phyloP scores from a whole-genome alignment of 2,888 invertebrate genomes.

The Nomada ruficornis region DNA sequence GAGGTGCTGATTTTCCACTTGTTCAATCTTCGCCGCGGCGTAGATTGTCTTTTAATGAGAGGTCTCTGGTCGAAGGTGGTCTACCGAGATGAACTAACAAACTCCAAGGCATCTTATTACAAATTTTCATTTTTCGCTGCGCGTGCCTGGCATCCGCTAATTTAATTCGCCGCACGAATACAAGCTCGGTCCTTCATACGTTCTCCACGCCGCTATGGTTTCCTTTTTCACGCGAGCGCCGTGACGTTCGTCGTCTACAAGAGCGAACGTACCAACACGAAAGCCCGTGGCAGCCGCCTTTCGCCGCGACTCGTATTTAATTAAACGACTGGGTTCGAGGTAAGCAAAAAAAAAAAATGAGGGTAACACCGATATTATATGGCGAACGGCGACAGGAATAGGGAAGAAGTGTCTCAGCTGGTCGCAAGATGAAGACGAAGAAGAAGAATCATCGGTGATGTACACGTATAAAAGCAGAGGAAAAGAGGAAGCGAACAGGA shows the following conservation, averaged over 20 bases:
- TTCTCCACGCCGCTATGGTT: not conserved
- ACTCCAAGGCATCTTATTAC: not conserved
- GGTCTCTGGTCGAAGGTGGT: not conserved
- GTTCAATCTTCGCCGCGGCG: too few relatives aligned
- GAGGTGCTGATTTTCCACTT: too few relatives aligned
- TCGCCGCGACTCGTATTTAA: conserved; percentile 59
- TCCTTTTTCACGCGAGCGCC: conserved; percentile 10
- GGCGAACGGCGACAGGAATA: not conserved
- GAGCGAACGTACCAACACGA: conserved; percentile 4
- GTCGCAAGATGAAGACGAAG: conserved; percentile 2
- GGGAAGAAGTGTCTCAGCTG: not conserved
- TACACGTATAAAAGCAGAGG: not conserved
- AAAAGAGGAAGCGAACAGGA: conserved; percentile 32
- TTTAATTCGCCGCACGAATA: conserved; percentile 43
- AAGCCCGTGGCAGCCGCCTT: conserved; percentile 23
- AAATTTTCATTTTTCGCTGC: conserved; percentile 12
- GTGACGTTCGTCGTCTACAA: conserved; percentile 1
- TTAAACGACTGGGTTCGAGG: conserved; percentile 55
- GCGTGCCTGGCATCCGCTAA: not conserved
- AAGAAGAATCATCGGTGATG: conserved; percentile 37
- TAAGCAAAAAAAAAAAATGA: not conserved
- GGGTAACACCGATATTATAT: not conserved
- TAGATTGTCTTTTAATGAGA: not conserved
- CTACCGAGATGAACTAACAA: too few relatives aligned
- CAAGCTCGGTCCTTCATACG: conserved; percentile 35